Percentiles rank a stretch among this genome's conserved stretches.
phyloP scores from a whole-genome alignment of 2,888 invertebrate species.

The Ephialtes manifestator region DNA sequence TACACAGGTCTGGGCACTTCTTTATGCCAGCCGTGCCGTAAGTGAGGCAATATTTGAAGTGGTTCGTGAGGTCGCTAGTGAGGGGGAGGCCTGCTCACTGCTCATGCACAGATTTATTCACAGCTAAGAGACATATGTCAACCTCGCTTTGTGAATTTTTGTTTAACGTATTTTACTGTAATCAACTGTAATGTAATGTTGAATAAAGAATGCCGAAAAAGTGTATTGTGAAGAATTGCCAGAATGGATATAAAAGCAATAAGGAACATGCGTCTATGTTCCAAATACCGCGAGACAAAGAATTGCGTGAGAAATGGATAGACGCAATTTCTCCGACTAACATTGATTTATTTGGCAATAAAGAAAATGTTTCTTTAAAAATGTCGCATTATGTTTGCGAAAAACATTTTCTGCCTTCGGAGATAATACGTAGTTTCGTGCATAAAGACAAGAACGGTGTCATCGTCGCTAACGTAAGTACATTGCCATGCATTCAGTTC shows the following conservation, averaged over 20 bases:
- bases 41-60: too few relatives aligned
- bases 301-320: constrained; percentile 6
- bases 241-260: background rate
- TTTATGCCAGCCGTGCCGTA: too few relatives aligned
- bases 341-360: background rate
- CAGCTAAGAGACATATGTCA: too few relatives aligned
- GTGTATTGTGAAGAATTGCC: too few relatives aligned
- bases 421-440: background rate
- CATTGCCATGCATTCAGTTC: background rate
- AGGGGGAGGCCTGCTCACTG: too few relatives aligned
- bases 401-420: constrained; percentile 12
- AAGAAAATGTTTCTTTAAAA: background rate
- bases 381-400: constrained; percentile 11
- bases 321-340: background rate
- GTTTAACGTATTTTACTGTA: too few relatives aligned
- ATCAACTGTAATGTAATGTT: too few relatives aligned
- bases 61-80: too few relatives aligned
- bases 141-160: too few relatives aligned
- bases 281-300: background rate
- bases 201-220: too few relatives aligned
- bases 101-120: too few relatives aligned
- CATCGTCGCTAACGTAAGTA: constrained; percentile 23
- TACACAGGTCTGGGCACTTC: too few relatives aligned
- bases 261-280: background rate
- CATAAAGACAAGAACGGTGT: constrained; percentile 7